phyloP scores from a whole-genome alignment of 2,797 vertebrate genomes.

The Morelia viridis region DNA sequence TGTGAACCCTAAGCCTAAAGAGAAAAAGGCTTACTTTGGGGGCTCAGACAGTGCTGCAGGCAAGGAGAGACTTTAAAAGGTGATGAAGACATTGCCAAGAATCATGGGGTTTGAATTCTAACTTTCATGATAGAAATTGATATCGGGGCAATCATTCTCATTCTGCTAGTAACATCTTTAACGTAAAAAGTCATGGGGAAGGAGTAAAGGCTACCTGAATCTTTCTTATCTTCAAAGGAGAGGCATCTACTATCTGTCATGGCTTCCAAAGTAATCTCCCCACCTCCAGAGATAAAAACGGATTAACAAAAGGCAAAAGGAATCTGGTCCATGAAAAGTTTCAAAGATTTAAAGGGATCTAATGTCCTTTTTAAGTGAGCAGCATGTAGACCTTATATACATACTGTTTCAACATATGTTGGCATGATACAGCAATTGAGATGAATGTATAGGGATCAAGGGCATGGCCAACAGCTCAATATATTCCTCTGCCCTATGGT shows the following conservation, averaged over 20 bases:
- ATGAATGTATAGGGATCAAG: background rate
- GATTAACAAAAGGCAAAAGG: background rate
- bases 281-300: background rate
- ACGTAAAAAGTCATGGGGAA: background rate
- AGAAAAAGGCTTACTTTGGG: background rate
- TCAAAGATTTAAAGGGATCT: background rate
- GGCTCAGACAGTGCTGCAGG: background rate
- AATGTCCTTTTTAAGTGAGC: background rate
- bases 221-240: background rate
- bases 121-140: background rate
- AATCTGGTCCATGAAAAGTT: background rate
- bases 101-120: background rate
- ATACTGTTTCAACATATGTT: background rate
- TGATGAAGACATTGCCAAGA: background rate
- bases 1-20: background rate
- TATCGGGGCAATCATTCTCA: background rate
- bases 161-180: background rate
- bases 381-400: background rate
- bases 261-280: background rate
- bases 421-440: background rate
- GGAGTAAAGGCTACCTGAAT: background rate
- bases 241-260: background rate
- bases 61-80: background rate
- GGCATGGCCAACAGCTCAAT: background rate
- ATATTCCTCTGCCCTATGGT: background rate